These are phyloP conservation scores for Macrotis lagotis DNA, from an alignment of 2,113 vertebrate genomes.

Conservation along the genomic window DNA sequence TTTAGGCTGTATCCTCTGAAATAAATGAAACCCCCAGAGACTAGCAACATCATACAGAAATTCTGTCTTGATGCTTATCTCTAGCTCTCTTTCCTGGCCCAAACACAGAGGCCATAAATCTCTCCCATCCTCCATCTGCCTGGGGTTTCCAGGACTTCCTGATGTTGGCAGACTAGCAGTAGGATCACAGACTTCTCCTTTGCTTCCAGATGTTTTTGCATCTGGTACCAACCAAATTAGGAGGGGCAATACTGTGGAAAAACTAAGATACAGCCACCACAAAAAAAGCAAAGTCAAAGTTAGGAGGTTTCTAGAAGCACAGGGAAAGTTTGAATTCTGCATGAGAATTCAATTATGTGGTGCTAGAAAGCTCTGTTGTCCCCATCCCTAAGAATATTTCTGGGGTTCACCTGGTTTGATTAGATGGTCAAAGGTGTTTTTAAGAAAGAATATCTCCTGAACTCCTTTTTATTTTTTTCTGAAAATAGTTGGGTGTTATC, in stretches of 20 bases:
- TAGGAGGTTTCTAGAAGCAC: not conserved
- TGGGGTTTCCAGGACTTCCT: not conserved
- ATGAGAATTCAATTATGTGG: not conserved
- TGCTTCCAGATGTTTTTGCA: not conserved
- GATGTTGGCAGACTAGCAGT: not conserved
- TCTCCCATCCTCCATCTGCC: not conserved
- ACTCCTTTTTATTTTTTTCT: not conserved
- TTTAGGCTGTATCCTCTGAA: not conserved
- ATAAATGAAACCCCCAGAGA: not conserved
- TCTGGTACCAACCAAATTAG: not conserved
- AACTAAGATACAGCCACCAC: conserved; percentile 4
- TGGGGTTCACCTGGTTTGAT: not conserved
- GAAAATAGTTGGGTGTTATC: not conserved
- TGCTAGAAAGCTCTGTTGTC: not conserved
- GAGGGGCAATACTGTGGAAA: not conserved
- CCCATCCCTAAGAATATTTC: not conserved
- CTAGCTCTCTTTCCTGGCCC: not conserved
- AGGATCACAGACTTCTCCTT: not conserved
- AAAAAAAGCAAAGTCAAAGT: not conserved
- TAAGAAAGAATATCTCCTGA: not conserved
- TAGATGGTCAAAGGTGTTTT: not conserved
- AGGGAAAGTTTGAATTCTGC: not conserved
- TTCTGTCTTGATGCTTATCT: not conserved
- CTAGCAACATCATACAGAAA: not conserved
- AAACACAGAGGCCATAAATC: not conserved